These are phyloP conservation scores for Caenorhabditis elegans DNA, from an alignment of 1,140 invertebrate genomes.

Conservation along the genomic window WBcel235 BX284605.5:10282501-10283000, in stretches of 20 bases:
- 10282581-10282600: too few relatives aligned
- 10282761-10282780: too few relatives aligned
- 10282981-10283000: neutral
- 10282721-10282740: too few relatives aligned
- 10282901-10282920: constrained; percentile 23
- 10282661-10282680: too few relatives aligned
- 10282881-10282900: neutral
- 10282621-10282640: too few relatives aligned
- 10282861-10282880: neutral
- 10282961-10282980: neutral
- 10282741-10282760: too few relatives aligned
- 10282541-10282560: neutral
- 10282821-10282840: neutral
- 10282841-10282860: constrained; percentile 12
- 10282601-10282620: too few relatives aligned
- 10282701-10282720: too few relatives aligned
- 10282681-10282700: too few relatives aligned
- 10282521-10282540: constrained; percentile 6
- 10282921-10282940: neutral
- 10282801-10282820: too few relatives aligned
- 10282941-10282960: neutral
- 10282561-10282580: neutral
- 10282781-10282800: too few relatives aligned
- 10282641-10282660: too few relatives aligned
- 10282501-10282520: neutral